These are phyloP conservation scores for Tanypteryx hageni DNA, from an alignment of 2,888 invertebrate genomes.

Conservation along the genomic window DNA sequence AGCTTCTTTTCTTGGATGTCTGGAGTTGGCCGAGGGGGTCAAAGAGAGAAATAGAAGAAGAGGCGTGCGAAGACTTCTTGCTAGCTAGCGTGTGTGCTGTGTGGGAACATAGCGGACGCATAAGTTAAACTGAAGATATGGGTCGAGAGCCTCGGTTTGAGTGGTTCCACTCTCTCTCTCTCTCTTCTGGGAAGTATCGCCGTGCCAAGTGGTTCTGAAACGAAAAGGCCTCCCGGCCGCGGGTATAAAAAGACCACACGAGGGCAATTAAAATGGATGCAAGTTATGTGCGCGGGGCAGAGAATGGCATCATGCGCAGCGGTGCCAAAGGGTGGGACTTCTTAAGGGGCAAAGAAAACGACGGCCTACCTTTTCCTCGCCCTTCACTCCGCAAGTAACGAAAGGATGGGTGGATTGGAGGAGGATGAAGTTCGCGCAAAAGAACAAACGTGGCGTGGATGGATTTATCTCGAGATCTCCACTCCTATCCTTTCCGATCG, in stretches of 20 bases:
- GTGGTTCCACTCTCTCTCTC: neutral
- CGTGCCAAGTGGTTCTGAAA: neutral
- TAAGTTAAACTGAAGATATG: neutral
- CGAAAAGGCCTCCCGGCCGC: neutral
- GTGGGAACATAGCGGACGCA: neutral
- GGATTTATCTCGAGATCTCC: too few relatives aligned
- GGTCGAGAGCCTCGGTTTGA: neutral
- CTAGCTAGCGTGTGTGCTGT: too few relatives aligned
- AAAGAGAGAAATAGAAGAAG: neutral
- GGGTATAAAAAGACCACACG: neutral
- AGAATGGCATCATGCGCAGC: neutral
- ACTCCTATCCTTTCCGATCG: too few relatives aligned
- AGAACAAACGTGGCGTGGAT: too few relatives aligned
- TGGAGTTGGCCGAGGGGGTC: neutral
- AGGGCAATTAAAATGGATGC: neutral
- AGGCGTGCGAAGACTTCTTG: neutral
- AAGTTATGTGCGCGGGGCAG: neutral
- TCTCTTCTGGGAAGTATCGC: neutral
- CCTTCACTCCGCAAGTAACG: too few relatives aligned
- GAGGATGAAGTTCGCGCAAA: too few relatives aligned
- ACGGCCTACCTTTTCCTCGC: too few relatives aligned
- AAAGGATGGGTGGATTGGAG: too few relatives aligned
- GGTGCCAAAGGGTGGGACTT: too few relatives aligned
- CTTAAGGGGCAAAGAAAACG: too few relatives aligned
- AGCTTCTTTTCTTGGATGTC: constrained; percentile 10